Conservation (phyloP, 2,113 vertebrate species). For the Xyrauchen texanus region DNA sequence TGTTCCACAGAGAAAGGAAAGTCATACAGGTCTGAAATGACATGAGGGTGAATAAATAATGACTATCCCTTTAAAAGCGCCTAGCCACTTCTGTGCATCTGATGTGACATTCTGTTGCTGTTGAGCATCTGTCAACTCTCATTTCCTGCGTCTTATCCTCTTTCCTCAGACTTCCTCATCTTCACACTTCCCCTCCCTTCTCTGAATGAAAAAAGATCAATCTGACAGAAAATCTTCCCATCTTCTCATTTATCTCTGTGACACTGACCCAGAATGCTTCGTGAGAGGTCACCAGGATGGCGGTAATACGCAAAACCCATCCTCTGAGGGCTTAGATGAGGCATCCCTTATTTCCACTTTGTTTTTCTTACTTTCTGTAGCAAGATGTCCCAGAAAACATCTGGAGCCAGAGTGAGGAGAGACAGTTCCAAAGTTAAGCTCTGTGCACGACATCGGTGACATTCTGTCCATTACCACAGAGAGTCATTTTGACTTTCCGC, state of each 20-base stretch:
- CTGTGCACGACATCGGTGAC: background rate
- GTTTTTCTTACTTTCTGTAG: background rate
- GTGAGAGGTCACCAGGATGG: constrained; percentile 3
- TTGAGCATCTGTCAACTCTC: constrained; percentile 19
- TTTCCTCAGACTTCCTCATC: background rate
- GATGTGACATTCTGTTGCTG: background rate
- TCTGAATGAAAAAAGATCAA: constrained; percentile 18
- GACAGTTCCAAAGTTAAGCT: background rate
- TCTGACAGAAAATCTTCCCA: background rate
- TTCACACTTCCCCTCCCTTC: constrained; percentile 3
- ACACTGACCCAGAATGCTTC: constrained; percentile 24
- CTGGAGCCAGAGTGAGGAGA: background rate
- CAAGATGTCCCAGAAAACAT: constrained; percentile 15
- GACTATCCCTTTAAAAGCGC: background rate
- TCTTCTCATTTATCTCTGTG: constrained; percentile 27
- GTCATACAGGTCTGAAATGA: too few species aligned
- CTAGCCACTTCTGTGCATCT: constrained; percentile 7
- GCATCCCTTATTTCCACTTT: background rate
- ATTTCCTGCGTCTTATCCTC: background rate
- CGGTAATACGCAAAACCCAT: constrained; percentile 16
- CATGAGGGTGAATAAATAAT: too few species aligned
- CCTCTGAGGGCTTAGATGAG: background rate
- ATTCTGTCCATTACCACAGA: too few species aligned
- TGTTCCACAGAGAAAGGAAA: too few species aligned
- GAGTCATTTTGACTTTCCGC: too few species aligned